These are phyloP conservation scores for Aphis craccivora DNA, from an alignment of 1,140 invertebrate species.

Conservation along the genomic window DNA sequence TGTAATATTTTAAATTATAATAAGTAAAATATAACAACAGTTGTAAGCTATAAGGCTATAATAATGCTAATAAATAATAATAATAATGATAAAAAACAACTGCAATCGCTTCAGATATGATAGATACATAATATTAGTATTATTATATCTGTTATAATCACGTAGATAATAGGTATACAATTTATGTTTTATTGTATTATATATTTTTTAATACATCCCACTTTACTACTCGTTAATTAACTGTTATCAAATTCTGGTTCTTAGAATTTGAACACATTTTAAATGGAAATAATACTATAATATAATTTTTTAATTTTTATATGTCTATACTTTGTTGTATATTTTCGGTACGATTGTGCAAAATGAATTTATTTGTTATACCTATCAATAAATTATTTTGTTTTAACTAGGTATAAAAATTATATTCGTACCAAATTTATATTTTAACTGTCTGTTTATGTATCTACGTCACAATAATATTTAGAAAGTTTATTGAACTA, in stretches of 20 bases:
- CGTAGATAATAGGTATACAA: not conserved
- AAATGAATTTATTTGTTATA: not conserved
- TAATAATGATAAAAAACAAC: not conserved
- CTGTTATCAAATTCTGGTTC: not conserved
- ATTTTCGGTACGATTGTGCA: not conserved
- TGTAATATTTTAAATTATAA: not conserved
- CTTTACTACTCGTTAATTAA: not conserved
- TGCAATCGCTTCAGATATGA: not conserved
- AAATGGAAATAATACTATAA: not conserved
- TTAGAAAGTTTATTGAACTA: conserved; percentile 8
- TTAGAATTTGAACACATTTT: not conserved
- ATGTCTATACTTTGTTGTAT: not conserved
- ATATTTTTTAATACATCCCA: not conserved
- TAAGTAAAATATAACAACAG: too few species aligned
- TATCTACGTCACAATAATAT: not conserved
- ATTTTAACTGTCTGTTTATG: not conserved
- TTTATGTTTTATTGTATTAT: not conserved
- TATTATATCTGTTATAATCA: not conserved
- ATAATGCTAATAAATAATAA: not conserved
- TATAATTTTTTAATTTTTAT: not conserved
- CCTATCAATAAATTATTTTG: not conserved
- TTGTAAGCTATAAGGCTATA: too few species aligned
- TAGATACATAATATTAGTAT: not conserved
- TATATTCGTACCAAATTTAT: not conserved
- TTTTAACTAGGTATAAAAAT: not conserved